These are phyloP conservation scores for Typhlichthys eigenmanni DNA, from an alignment of 2,797 vertebrate species.

Conservation along the genomic window DNA sequence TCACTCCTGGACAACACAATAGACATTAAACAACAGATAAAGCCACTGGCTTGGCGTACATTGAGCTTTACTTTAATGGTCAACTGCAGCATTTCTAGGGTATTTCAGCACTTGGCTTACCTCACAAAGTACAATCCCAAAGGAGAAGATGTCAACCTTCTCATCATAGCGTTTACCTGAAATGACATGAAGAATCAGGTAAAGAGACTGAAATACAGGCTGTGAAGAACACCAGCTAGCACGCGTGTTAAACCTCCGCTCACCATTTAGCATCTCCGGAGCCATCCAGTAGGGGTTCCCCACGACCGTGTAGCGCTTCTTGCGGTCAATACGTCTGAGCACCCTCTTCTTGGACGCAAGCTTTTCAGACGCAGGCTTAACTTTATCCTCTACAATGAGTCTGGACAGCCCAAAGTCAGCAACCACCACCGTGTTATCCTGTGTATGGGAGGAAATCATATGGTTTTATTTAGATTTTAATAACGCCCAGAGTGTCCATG, in stretches of 20 bases:
- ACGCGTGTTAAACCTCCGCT: conserved; percentile 27
- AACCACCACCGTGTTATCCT: conserved; percentile 93
- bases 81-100: neutral
- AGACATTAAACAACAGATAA: too few relatives aligned
- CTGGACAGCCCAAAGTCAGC: conserved; percentile 93
- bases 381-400: conserved; percentile 89
- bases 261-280: conserved; percentile 94
- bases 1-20: too few relatives aligned
- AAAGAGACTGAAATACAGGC: neutral
- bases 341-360: conserved; percentile 84
- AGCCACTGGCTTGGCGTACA: neutral
- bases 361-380: conserved; percentile 83
- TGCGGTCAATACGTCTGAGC: conserved; percentile 85
- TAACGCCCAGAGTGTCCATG: too few relatives aligned
- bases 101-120: conserved; percentile 66
- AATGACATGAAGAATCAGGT: conserved; percentile 10
- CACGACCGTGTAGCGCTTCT: conserved; percentile 92
- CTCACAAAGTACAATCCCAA: conserved; percentile 93
- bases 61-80: neutral
- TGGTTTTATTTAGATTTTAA: neutral
- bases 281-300: conserved; percentile 98
- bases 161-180: conserved; percentile 94
- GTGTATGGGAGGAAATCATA: conserved; percentile 14
- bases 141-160: conserved; percentile 95
- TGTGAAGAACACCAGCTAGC: neutral